Percentiles rank a stretch among this genome's conserved stretches.
phyloP scores from a whole-genome alignment of 2,888 invertebrate genomes.

The Eupithecia subumbrata region DNA sequence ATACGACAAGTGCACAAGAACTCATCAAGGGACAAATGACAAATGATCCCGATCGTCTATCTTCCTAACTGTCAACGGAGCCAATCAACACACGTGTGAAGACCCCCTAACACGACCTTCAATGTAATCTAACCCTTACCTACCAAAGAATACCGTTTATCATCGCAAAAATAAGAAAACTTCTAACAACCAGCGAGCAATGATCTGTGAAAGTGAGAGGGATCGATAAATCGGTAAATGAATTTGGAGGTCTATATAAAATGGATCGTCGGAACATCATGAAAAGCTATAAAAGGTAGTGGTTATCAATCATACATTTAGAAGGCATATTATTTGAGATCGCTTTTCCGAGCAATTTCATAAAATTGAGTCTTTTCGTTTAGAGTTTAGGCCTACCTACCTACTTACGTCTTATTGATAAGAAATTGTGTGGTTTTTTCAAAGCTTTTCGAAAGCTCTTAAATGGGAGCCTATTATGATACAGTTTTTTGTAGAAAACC shows the following conservation, averaged over 20 bases:
- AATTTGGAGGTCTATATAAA: conserved; percentile 49
- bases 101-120: conserved; percentile 52
- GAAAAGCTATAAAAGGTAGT: conserved; percentile 59
- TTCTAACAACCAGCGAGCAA: conserved; percentile 51
- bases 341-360: conserved; percentile 20
- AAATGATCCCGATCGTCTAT: conserved; percentile 80
- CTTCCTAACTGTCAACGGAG: conserved; percentile 80
- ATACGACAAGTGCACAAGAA: conserved; percentile 72
- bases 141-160: conserved; percentile 33
- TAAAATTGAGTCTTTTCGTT: conserved; percentile 12
- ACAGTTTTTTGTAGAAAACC: not conserved
- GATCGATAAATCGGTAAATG: conserved; percentile 44
- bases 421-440: conserved; percentile 4
- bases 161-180: conserved; percentile 46
- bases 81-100: conserved; percentile 79
- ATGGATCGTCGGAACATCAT: conserved; percentile 50
- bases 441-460: not conserved
- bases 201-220: conserved; percentile 57
- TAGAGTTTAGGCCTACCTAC: conserved; percentile 7
- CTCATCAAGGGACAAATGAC: conserved; percentile 72
- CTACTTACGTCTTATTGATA: not conserved
- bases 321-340: conserved; percentile 28
- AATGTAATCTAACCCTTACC: conserved; percentile 38
- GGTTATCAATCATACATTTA: conserved; percentile 68
- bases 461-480: not conserved